Evolutionary conservation across 2,888 invertebrate genomes (phyloP).

Genomic region (Plagiodera versicolora): DNA sequence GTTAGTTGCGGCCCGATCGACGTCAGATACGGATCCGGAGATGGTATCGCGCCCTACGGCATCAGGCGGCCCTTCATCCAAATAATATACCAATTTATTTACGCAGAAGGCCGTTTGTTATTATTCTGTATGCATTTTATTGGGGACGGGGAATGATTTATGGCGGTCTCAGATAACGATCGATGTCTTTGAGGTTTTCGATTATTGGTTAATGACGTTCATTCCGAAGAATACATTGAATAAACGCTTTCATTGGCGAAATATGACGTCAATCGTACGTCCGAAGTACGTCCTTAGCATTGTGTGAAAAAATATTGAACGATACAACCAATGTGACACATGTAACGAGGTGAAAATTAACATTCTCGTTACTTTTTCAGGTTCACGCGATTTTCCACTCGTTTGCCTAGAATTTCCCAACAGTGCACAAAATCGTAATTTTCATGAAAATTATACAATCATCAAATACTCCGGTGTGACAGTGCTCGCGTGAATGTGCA

Average conservation of each 20-base stretch:
- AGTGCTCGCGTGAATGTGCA: neutral
- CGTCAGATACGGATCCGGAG: slow-evolving; percentile 42
- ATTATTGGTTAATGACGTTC: neutral
- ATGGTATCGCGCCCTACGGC: slow-evolving; percentile 34
- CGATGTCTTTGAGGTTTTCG: neutral
- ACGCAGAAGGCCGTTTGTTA: neutral
- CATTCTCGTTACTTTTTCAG: neutral
- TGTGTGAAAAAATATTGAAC: no score
- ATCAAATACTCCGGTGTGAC: neutral
- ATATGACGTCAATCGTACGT: no score
- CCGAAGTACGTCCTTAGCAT: no score
- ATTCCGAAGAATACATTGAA: no score
- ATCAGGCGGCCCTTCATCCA: slow-evolving; percentile 41
- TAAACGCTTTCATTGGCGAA: no score
- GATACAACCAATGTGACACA: neutral
- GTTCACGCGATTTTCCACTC: neutral
- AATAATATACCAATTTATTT: slow-evolving; percentile 28
- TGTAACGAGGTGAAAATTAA: neutral
- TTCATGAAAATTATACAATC: neutral
- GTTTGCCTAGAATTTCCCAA: neutral
- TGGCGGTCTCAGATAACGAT: neutral
- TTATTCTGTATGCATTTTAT: neutral
- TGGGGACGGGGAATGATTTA: neutral
- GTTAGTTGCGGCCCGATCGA: slow-evolving; percentile 51
- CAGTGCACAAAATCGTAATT: neutral